phyloP scores from a whole-genome alignment of 2,797 vertebrate genomes.

The Harpagifer antarcticus region DNA sequence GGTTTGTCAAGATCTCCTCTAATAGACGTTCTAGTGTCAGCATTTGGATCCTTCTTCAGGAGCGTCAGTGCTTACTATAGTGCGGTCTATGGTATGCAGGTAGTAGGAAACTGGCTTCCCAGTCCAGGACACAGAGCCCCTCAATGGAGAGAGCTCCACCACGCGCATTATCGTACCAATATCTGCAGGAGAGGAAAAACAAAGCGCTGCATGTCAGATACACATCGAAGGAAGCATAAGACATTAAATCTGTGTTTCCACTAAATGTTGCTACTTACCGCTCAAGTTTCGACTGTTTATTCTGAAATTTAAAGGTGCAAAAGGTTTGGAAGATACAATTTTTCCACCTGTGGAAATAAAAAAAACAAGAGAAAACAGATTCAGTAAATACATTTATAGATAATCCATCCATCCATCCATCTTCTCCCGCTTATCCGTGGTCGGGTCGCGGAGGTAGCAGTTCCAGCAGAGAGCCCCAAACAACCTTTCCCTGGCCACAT shows the following conservation, averaged over 20 bases:
- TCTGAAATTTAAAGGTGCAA: conserved; percentile 99
- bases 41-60: not conserved
- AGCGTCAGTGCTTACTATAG: conserved; percentile 92
- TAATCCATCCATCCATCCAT: not conserved
- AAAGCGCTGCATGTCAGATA: not conserved
- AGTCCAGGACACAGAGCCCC: conserved; percentile 98
- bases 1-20: not conserved
- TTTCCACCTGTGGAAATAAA: conserved; percentile 91
- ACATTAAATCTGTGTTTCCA: not conserved
- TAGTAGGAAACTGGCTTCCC: conserved; percentile 99
- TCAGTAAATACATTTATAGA: not conserved
- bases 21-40: conserved; percentile 6
- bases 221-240: not conserved
- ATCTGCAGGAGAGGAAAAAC: conserved; percentile 80
- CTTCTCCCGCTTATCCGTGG: no score
- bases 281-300: conserved; percentile 99
- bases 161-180: conserved; percentile 99
- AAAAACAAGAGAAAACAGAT: conserved; percentile 19
- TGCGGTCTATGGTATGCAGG: conserved; percentile 98
- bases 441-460: no score
- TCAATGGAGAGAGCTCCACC: conserved; percentile 97
- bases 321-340: conserved; percentile 99
- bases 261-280: conserved; percentile 84
- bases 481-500: no score
- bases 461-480: no score